phyloP scores from a whole-genome alignment of 92 coral and sea anemone genomes.

The Diadumene lineata region DNA sequence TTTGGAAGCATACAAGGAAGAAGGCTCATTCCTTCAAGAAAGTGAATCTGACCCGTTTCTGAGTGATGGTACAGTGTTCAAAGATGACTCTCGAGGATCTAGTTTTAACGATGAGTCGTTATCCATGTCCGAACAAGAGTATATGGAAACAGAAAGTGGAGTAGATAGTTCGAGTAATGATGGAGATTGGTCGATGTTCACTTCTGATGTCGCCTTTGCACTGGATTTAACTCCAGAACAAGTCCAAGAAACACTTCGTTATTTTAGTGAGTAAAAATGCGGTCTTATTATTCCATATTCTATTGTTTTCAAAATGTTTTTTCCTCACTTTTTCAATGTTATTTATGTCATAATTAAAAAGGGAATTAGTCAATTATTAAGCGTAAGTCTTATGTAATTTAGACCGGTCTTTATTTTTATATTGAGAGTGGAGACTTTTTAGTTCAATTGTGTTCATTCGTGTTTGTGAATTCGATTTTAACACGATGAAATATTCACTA shows the following conservation, averaged over 20 bases:
- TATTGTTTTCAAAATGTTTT: background rate
- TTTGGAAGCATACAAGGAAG: slow-evolving; percentile 31
- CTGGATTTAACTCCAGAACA: slow-evolving; percentile 96
- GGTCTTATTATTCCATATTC: background rate
- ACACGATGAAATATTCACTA: background rate
- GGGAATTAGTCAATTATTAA: background rate
- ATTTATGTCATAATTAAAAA: background rate
- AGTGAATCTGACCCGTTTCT: slow-evolving; percentile 25
- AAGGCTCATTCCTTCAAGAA: background rate
- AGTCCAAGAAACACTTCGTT: slow-evolving; percentile 91
- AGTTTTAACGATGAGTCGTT: slow-evolving; percentile 69
- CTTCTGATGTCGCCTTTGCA: slow-evolving; percentile 63
- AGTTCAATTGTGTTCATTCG: background rate
- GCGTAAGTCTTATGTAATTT: background rate
- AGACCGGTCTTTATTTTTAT: background rate
- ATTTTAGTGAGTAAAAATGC: slow-evolving; percentile 84
- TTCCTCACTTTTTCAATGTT: background rate
- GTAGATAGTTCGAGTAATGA: slow-evolving; percentile 94
- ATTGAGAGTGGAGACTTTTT: no score
- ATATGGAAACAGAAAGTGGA: slow-evolving; percentile 92
- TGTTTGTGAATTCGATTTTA: background rate
- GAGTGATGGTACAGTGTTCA: slow-evolving; percentile 44
- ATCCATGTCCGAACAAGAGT: slow-evolving; percentile 75
- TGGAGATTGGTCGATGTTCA: slow-evolving; percentile 56
- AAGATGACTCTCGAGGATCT: slow-evolving; percentile 44